Conservation (phyloP, 37 sponge, comb jelly and placozoan genomes). For the Spongilla lacustris region DNA sequence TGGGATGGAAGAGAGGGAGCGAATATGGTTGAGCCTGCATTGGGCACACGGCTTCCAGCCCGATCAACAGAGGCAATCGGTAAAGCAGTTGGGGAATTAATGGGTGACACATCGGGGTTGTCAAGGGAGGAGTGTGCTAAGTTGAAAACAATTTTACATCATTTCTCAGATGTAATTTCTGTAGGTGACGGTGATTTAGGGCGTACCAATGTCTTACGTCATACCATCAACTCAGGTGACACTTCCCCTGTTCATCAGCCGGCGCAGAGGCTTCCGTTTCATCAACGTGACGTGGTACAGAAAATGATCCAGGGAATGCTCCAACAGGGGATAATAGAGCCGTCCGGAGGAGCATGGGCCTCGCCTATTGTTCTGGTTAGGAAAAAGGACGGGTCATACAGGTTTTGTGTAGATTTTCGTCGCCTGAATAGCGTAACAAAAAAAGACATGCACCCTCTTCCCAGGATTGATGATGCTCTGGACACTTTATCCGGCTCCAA, state of each 20-base stretch:
- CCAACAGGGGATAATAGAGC: slow-evolving; percentile 13
- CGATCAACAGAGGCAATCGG: too few relatives aligned
- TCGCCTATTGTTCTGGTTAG: slow-evolving; percentile 35
- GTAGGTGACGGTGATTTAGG: slow-evolving; percentile 13
- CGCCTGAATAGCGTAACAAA: slow-evolving; percentile 25
- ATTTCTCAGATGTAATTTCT: slow-evolving; percentile 9
- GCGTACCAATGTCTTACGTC: not conserved
- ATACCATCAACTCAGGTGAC: too few relatives aligned
- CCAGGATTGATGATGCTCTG: slow-evolving; percentile 26
- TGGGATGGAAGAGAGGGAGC: too few relatives aligned
- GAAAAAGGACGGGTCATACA: slow-evolving; percentile 24
- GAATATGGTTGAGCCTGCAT: too few relatives aligned
- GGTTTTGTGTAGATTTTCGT: slow-evolving; percentile 39
- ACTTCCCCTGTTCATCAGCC: too few relatives aligned
- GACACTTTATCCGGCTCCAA: slow-evolving; percentile 12
- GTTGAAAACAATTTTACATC: too few relatives aligned
- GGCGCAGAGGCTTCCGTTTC: not conserved
- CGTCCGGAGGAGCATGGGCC: slow-evolving; percentile 26
- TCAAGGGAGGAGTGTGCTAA: too few relatives aligned
- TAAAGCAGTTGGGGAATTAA: too few relatives aligned
- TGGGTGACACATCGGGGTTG: too few relatives aligned
- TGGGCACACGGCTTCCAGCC: too few relatives aligned
- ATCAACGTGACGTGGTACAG: slow-evolving; percentile 5
- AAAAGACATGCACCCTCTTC: slow-evolving; percentile 26
- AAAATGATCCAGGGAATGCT: slow-evolving; percentile 12